Conservation (phyloP, 2,888 invertebrate species). For the Choreutis nemorana region DNA sequence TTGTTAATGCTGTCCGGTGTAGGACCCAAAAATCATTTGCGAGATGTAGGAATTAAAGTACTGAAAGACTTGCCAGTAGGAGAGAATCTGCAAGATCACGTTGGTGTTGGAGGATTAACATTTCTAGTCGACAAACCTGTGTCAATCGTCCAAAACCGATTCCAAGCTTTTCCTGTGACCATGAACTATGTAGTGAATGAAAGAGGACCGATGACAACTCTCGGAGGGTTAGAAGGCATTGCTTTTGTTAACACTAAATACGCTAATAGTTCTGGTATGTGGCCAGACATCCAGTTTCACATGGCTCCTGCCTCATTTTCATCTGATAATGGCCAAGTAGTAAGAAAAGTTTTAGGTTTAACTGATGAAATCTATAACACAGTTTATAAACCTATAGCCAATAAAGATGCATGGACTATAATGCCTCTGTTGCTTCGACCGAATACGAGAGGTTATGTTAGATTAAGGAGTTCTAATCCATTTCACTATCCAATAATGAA, state of each 20-base stretch:
- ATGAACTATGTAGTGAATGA: slow-evolving; percentile 82
- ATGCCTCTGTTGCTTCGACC: slow-evolving; percentile 86
- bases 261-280: slow-evolving; percentile 78
- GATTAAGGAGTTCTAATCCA: slow-evolving; percentile 81
- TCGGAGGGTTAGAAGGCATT: slow-evolving; percentile 88
- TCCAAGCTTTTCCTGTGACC: slow-evolving; percentile 79
- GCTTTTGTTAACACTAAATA: slow-evolving; percentile 88
- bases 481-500: slow-evolving; percentile 88
- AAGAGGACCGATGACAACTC: slow-evolving; percentile 84
- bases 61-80: slow-evolving; percentile 80
- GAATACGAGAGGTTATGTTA: slow-evolving; percentile 79
- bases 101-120: slow-evolving; percentile 84
- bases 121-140: slow-evolving; percentile 85
- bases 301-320: slow-evolving; percentile 91
- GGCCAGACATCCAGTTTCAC: slow-evolving; percentile 92
- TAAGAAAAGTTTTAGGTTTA: slow-evolving; percentile 79
- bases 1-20: slow-evolving; percentile 91
- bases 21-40: slow-evolving; percentile 75
- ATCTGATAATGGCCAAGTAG: slow-evolving; percentile 79
- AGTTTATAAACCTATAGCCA: slow-evolving; percentile 82
- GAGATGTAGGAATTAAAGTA: slow-evolving; percentile 74
- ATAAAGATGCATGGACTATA: slow-evolving; percentile 82
- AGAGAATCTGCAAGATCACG: slow-evolving; percentile 87
- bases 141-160: slow-evolving; percentile 80
- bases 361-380: slow-evolving; percentile 82